Evolutionary conservation across 2,113 vertebrate genomes (phyloP).

Genomic region (Petromus typicus): DNA sequence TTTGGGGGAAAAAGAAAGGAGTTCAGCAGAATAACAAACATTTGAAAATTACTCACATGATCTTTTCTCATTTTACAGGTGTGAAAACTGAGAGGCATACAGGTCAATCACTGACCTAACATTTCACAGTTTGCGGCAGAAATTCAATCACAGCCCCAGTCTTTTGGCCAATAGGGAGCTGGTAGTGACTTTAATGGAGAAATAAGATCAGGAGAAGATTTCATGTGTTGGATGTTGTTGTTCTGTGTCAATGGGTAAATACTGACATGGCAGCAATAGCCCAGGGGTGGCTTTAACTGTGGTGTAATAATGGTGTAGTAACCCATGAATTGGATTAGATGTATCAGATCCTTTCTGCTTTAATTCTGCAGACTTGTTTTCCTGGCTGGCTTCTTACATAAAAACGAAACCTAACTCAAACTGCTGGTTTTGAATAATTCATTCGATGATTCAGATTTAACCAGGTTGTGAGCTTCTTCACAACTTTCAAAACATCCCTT

Average conservation of each 20-base stretch:
- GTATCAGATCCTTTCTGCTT: background rate
- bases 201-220: background rate
- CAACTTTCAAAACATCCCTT: background rate
- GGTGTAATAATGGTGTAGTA: background rate
- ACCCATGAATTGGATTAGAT: background rate
- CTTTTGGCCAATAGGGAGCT: background rate
- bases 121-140: background rate
- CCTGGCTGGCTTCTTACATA: background rate
- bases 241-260: background rate
- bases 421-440: conserved; percentile 40
- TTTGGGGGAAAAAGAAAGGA: background rate
- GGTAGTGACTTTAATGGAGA: background rate
- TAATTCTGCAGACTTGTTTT: background rate
- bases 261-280: background rate
- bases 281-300: background rate
- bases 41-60: conserved; percentile 24
- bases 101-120: background rate
- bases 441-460: conserved; percentile 31
- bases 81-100: conserved; percentile 23
- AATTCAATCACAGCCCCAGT: background rate
- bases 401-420: background rate
- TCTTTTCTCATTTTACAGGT: conserved; percentile 44
- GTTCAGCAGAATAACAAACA: background rate
- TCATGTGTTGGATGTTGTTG: background rate
- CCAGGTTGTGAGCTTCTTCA: background rate